A percentile compares a stretch with the other conserved stretches of the same genome.
phyloP scores from a whole-genome alignment of 2,113 vertebrate species.

The Vulpes vulpes region DNA sequence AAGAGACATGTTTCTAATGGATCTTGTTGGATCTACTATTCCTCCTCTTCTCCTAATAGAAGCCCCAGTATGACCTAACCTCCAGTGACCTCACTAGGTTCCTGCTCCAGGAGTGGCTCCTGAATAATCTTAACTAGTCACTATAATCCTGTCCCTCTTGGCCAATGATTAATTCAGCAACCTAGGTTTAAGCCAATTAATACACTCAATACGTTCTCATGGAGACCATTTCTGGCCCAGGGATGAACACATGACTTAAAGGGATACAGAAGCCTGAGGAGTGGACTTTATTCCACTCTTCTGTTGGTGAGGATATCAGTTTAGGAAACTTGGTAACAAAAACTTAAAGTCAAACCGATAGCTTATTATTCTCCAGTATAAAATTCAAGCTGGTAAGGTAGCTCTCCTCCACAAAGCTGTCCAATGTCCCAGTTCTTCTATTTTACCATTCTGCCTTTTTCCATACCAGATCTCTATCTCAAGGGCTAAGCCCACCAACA shows the following conservation, averaged over 20 bases:
- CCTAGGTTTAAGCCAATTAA: neutral
- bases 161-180: neutral
- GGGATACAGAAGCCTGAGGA: neutral
- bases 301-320: neutral
- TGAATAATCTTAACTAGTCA: neutral
- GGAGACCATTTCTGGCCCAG: neutral
- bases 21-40: neutral
- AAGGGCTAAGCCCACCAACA: neutral
- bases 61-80: neutral
- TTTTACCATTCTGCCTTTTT: neutral
- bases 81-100: neutral
- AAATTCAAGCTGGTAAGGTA: neutral
- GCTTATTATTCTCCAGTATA: neutral
- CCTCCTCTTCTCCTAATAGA: neutral
- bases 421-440: neutral
- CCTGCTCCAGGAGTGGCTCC: neutral
- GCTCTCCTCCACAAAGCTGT: neutral
- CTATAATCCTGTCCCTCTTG: neutral
- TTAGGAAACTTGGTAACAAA: neutral
- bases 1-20: neutral
- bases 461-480: neutral
- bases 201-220: neutral
- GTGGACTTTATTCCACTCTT: neutral
- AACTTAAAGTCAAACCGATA: neutral
- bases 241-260: neutral